Evolutionary conservation across 1,140 invertebrate genomes (phyloP), one percentile per base, ranked within the genome.

Genomic region (Magallana angulata): DNA sequence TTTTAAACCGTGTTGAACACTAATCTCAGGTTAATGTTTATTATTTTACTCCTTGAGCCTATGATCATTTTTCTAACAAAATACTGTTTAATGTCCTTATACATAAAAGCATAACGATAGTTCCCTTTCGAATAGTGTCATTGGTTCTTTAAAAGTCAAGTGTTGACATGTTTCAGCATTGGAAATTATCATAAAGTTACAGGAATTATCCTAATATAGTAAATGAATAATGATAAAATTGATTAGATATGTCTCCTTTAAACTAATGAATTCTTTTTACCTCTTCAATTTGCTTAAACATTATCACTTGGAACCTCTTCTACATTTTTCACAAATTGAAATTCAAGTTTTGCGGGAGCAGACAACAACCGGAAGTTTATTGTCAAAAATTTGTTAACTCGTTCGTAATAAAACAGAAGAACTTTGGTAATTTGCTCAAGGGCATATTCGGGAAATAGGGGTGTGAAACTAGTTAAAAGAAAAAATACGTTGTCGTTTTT

Each of bases 261-360:
- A 48, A 48, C 0, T 11, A 30, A 12, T 12, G 30, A 76, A 11
- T 7, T 62, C 14, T 30, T 30, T 0, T 14, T 76, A 76, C 68
- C 68, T 76, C 9, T 76, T 11, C 68, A 11, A 12, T 36, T 24
- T 4, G 8, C 11, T 48, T 76, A 9, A 30, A 8, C 14, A 30
- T 76, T 30, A 76, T 48, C 5, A 18, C 11, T 76, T 24, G 24
- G 5, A 48, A 24, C 30, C 12, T 30, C 64, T 68, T n/a, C 24
- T 8, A 16, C 16, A 76, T 24, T 30, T 12, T 76, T 76, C 24
- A 76, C 30, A 76, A 30, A 30, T 71, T 76, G 7, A 76, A 76
- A 30, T 71, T 76, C 24, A 76, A 76, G 68, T 76, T 76, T 76
- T 76, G 68, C 68, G 68, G 68, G 68, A 30, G 24, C 68, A 76